These are phyloP conservation scores for Rhimphoctona megacephalus DNA, from an alignment of 2,888 invertebrate genomes.

Conservation along the genomic window DNA sequence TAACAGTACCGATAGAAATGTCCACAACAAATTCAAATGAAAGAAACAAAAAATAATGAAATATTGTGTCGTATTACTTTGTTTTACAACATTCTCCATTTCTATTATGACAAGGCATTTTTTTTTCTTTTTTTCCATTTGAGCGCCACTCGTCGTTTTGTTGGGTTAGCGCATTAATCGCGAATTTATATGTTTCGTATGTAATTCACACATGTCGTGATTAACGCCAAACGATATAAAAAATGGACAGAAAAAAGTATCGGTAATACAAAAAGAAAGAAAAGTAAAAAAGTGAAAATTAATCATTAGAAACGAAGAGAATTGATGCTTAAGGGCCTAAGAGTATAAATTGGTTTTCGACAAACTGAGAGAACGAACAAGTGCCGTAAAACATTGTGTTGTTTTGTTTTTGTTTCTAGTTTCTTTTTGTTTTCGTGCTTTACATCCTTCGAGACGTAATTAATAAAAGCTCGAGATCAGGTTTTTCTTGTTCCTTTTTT, in stretches of 20 bases:
- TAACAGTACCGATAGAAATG: background rate
- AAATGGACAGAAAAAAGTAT: conserved; percentile 49
- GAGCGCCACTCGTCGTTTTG: conserved; percentile 14
- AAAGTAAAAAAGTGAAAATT: conserved; percentile 5
- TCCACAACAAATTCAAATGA: background rate
- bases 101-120: background rate
- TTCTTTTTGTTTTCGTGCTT: conserved; percentile 19
- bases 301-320: conserved; percentile 57
- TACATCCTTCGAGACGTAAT: conserved; percentile 54
- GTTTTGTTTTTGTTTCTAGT: conserved; percentile 1
- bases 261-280: conserved; percentile 29
- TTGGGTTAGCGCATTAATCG: conserved; percentile 64
- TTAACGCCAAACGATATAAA: conserved; percentile 17
- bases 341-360: conserved; percentile 66
- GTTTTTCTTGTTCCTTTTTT: conserved; percentile 35
- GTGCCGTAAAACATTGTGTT: conserved; percentile 10
- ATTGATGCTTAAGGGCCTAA: conserved; percentile 72
- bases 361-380: conserved; percentile 49
- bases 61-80: background rate
- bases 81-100: background rate
- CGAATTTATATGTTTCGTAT: conserved; percentile 68
- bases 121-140: background rate
- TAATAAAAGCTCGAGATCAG: conserved; percentile 66
- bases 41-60: background rate
- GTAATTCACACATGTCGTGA: conserved; percentile 62